Percentiles rank a stretch among this genome's conserved stretches.
Evolutionary conservation across 1,140 invertebrate genomes (phyloP).

Genomic region (Pseudomyrmex pallidus): DNA sequence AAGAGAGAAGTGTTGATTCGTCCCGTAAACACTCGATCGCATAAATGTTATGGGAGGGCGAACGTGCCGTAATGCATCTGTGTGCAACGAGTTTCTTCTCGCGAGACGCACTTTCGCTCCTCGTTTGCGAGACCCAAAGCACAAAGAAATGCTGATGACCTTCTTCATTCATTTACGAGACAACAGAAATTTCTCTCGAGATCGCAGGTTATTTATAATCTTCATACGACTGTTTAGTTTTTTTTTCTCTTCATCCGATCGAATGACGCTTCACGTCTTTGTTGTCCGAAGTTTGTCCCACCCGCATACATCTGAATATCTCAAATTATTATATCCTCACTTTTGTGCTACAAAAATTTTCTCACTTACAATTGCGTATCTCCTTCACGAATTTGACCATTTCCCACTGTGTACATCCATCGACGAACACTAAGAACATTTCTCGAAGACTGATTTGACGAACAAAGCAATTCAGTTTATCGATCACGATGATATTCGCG

Average conservation of each 20-base stretch:
- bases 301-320: neutral
- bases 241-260: neutral
- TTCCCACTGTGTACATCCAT: neutral
- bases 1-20: conserved; percentile 47
- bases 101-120: conserved; percentile 9
- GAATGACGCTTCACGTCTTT: neutral
- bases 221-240: neutral
- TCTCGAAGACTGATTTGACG: no score
- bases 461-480: neutral
- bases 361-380: no score
- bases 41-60: conserved; percentile 32
- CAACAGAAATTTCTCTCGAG: neutral
- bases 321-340: no score
- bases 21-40: conserved; percentile 41
- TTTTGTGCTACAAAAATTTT: no score
- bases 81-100: conserved; percentile 3
- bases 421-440: conserved; percentile 1
- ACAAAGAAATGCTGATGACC: conserved; percentile 5
- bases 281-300: no score
- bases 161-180: conserved; percentile 8
- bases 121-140: conserved; percentile 20
- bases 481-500: conserved; percentile 4
- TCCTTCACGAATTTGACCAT: neutral
- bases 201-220: neutral
- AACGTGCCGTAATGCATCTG: conserved; percentile 27